These are phyloP conservation scores for Varanus komodoensis DNA, from an alignment of 2,113 vertebrate species.

Conservation along the genomic window DNA sequence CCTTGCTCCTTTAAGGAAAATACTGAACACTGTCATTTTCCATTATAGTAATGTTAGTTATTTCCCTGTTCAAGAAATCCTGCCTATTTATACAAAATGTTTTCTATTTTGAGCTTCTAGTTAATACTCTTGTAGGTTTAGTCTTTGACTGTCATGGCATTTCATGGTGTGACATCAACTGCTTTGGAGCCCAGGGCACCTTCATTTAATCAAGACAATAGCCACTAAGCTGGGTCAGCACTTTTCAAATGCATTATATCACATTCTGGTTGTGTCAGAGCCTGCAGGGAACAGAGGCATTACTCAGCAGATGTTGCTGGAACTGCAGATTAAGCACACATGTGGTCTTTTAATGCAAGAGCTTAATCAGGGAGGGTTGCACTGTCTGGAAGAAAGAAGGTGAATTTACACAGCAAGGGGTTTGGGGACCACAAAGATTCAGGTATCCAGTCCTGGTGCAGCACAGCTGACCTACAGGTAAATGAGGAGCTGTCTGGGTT, in stretches of 20 bases:
- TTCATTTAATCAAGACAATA: slow-evolving; percentile 5
- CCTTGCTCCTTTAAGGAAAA: neutral
- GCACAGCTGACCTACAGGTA: no score
- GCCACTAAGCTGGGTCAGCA: neutral
- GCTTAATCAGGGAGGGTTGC: slow-evolving; percentile 28
- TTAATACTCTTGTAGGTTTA: slow-evolving; percentile 11
- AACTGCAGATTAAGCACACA: slow-evolving; percentile 60
- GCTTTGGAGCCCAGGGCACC: slow-evolving; percentile 29
- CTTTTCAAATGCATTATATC: neutral
- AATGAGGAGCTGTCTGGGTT: neutral
- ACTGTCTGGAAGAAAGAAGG: slow-evolving; percentile 19
- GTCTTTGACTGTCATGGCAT: neutral
- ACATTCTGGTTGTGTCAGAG: slow-evolving; percentile 32
- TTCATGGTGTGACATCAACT: slow-evolving; percentile 23
- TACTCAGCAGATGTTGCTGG: slow-evolving; percentile 55
- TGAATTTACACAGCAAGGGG: slow-evolving; percentile 13
- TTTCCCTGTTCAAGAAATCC: neutral
- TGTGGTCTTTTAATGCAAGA: slow-evolving; percentile 41
- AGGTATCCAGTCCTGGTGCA: neutral
- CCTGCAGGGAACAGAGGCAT: slow-evolving; percentile 19
- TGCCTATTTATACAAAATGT: neutral
- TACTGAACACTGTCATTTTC: neutral
- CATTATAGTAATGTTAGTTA: neutral
- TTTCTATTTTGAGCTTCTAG: slow-evolving; percentile 22
- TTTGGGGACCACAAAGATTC: slow-evolving; percentile 6